A percentile compares a stretch with the other conserved stretches of the same genome.
phyloP scores from a whole-genome alignment of 2,888 invertebrate species.

The Drosophila mercatorum region DNA sequence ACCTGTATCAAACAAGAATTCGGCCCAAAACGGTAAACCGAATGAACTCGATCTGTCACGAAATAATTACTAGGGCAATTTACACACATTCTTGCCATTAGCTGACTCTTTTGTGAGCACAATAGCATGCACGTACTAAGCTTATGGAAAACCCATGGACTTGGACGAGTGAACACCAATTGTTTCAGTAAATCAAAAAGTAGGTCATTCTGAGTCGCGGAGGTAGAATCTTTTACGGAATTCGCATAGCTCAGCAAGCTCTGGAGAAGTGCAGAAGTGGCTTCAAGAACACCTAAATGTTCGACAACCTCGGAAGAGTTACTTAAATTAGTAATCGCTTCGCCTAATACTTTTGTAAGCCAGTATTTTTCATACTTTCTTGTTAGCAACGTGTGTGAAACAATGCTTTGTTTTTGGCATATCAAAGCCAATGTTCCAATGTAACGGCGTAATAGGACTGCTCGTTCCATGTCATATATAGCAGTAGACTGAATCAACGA shows the following conservation, averaged over 20 bases:
- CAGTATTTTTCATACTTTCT: slow-evolving; percentile 70
- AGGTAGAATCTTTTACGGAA: not conserved
- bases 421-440: slow-evolving; percentile 75
- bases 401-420: slow-evolving; percentile 57
- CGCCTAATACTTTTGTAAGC: slow-evolving; percentile 74
- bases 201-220: slow-evolving; percentile 43
- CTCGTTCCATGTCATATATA: slow-evolving; percentile 70
- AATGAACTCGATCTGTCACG: slow-evolving; percentile 73
- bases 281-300: slow-evolving; percentile 80
- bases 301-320: slow-evolving; percentile 78
- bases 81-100: slow-evolving; percentile 64
- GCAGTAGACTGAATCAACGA: slow-evolving; percentile 63
- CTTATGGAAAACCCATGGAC: slow-evolving; percentile 77
- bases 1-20: slow-evolving; percentile 82
- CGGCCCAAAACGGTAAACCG: slow-evolving; percentile 76
- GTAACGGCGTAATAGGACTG: slow-evolving; percentile 78
- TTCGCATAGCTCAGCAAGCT: slow-evolving; percentile 50
- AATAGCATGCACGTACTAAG: slow-evolving; percentile 70
- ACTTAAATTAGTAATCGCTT: slow-evolving; percentile 77
- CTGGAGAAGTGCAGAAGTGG: slow-evolving; percentile 68
- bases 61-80: slow-evolving; percentile 69
- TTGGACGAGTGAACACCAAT: slow-evolving; percentile 79
- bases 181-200: slow-evolving; percentile 78
- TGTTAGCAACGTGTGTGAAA: slow-evolving; percentile 57
- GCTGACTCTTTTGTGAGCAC: slow-evolving; percentile 42